Percentiles rank a stretch among this genome's conserved stretches.
These are phyloP conservation scores for Paramisgurnus dabryanus DNA, from an alignment of 2,113 vertebrate genomes.

Conservation along the genomic window DNA sequence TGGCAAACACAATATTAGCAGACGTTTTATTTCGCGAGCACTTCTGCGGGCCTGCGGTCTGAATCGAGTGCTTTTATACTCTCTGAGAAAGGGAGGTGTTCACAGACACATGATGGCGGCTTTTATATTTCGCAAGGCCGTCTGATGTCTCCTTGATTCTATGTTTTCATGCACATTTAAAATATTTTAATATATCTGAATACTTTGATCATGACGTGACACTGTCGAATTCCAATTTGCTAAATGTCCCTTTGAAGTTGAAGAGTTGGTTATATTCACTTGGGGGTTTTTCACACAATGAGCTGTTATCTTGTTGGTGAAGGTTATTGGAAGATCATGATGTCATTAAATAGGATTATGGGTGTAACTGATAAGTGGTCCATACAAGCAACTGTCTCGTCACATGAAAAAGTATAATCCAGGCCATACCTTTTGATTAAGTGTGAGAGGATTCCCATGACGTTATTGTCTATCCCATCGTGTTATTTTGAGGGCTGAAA, in stretches of 20 bases:
- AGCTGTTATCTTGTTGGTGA: neutral
- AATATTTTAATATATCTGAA: slow-evolving; percentile 2
- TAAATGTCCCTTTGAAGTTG: neutral
- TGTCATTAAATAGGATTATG: slow-evolving; percentile 16
- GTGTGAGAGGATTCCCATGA: neutral
- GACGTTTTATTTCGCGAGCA: slow-evolving; percentile 18
- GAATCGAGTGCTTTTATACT: slow-evolving; percentile 2
- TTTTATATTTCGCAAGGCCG: slow-evolving; percentile 16
- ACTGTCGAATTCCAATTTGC: neutral
- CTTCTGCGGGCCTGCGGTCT: slow-evolving; percentile 4
- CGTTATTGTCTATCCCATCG: too few species aligned
- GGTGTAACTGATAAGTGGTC: slow-evolving; percentile 2
- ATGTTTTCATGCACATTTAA: neutral
- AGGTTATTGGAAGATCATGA: slow-evolving; percentile 19
- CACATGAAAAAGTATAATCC: neutral
- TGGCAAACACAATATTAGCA: slow-evolving; percentile 10
- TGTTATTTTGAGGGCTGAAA: neutral
- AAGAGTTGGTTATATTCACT: neutral
- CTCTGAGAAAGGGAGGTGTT: neutral
- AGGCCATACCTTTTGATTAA: neutral
- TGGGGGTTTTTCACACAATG: neutral
- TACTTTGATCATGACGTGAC: neutral
- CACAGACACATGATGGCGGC: neutral
- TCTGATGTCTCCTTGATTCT: slow-evolving; percentile 11
- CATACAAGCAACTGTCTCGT: neutral